Evolutionary conservation across 2,888 invertebrate species (phyloP).

Genomic region (Stomorhina lunata): DNA sequence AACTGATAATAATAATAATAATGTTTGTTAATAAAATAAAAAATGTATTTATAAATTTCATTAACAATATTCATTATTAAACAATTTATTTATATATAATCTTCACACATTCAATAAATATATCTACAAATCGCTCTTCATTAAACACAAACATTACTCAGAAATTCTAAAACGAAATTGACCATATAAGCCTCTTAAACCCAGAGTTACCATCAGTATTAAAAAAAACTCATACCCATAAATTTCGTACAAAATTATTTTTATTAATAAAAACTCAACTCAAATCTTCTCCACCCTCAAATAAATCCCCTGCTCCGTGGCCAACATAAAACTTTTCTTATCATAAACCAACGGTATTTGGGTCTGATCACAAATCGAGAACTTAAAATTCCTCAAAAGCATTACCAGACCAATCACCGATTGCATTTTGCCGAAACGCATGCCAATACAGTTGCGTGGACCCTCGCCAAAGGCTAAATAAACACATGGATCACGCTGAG

Average conservation of each 20-base stretch:
- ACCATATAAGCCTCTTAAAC: too few relatives aligned
- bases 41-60: too few relatives aligned
- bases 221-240: too few relatives aligned
- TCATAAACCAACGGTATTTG: conserved; percentile 68
- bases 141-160: too few relatives aligned
- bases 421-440: conserved; percentile 77
- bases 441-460: conserved; percentile 75
- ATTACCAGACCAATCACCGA: conserved; percentile 72
- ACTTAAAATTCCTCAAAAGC: conserved; percentile 72
- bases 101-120: too few relatives aligned
- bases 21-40: too few relatives aligned
- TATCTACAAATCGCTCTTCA: not conserved
- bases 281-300: conserved; percentile 35
- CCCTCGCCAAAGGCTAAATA: conserved; percentile 78
- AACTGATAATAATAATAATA: too few relatives aligned
- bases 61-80: too few relatives aligned
- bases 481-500: conserved; percentile 79
- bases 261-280: not conserved
- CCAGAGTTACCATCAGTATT: too few relatives aligned
- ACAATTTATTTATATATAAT: too few relatives aligned
- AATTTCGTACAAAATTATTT: not conserved
- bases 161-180: too few relatives aligned
- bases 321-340: conserved; percentile 63
- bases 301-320: conserved; percentile 69
- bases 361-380: conserved; percentile 70